Percentiles rank a stretch among this genome's conserved stretches.
These are phyloP conservation scores for Lindbergichthys nudifrons DNA, from an alignment of 2,797 vertebrate genomes.

Conservation along the genomic window DNA sequence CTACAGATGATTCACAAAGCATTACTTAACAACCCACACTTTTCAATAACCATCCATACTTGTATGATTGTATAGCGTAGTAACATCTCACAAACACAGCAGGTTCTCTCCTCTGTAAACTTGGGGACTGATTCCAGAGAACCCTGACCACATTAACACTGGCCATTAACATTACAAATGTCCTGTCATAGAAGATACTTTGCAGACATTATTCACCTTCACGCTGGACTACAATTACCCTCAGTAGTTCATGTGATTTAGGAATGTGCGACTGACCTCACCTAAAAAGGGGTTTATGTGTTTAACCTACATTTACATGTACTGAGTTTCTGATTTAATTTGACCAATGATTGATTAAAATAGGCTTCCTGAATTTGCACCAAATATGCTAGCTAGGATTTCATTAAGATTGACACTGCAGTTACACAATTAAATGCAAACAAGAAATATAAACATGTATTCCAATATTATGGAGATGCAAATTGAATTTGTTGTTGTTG, in stretches of 20 bases:
- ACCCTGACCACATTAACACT: constrained; percentile 58
- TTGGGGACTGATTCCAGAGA: constrained; percentile 29
- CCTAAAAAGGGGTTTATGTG: not conserved
- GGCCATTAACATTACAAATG: constrained; percentile 69
- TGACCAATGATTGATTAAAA: constrained; percentile 4
- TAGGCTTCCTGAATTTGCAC: constrained; percentile 2
- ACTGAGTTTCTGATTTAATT: constrained; percentile 5
- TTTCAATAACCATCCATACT: too few relatives aligned
- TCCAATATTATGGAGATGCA: not conserved
- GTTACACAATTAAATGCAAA: not conserved
- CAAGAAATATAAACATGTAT: not conserved
- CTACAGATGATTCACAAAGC: too few relatives aligned
- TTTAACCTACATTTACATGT: not conserved
- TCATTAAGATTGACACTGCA: not conserved
- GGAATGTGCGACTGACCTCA: not conserved
- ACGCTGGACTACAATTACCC: constrained; percentile 15
- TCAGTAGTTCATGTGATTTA: constrained; percentile 19
- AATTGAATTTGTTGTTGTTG: not conserved
- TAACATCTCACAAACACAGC: constrained; percentile 5
- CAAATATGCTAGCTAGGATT: not conserved
- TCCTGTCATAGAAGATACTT: constrained; percentile 46
- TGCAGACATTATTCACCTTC: constrained; percentile 54
- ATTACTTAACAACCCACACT: too few relatives aligned
- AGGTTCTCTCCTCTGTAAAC: constrained; percentile 14
- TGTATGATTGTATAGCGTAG: not conserved